These are phyloP conservation scores for Formica aserva DNA, from an alignment of 2,888 invertebrate species.

Conservation along the genomic window DNA sequence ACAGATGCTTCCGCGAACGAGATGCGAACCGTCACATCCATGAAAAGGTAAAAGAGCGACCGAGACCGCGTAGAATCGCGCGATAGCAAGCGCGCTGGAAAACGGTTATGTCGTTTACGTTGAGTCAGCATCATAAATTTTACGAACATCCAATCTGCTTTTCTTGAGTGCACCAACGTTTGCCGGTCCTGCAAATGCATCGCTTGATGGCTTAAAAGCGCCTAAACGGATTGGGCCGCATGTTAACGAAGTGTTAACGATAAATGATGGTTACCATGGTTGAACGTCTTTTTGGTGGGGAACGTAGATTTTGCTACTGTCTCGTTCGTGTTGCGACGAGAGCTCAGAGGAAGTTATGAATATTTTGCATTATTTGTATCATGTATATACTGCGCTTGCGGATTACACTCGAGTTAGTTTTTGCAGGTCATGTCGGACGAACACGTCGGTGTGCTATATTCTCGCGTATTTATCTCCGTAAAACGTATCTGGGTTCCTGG, in stretches of 20 bases:
- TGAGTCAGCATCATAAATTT: conserved; percentile 53
- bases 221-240: conserved; percentile 45
- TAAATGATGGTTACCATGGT: conserved; percentile 33
- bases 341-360: not conserved
- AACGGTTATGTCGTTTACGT: conserved; percentile 37
- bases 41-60: conserved; percentile 52
- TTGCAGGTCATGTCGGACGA: conserved; percentile 31
- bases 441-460: conserved; percentile 19
- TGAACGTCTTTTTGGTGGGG: conserved; percentile 21
- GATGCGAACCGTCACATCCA: conserved; percentile 27
- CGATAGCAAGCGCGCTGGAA: conserved; percentile 19
- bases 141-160: conserved; percentile 47
- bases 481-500: conserved; percentile 26
- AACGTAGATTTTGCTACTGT: conserved; percentile 3
- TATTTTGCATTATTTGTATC: conserved; percentile 30
- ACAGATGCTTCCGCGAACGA: conserved; percentile 34
- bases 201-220: conserved; percentile 46
- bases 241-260: conserved; percentile 55
- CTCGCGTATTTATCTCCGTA: conserved; percentile 39
- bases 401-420: conserved; percentile 33
- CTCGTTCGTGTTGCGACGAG: not conserved
- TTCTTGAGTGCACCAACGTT: conserved; percentile 29
- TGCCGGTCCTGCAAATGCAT: conserved; percentile 34
- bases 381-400: not conserved
- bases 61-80: conserved; percentile 17